Conservation (phyloP, 2,113 vertebrate genomes). For the Dicerorhinus sumatrensis region DNA sequence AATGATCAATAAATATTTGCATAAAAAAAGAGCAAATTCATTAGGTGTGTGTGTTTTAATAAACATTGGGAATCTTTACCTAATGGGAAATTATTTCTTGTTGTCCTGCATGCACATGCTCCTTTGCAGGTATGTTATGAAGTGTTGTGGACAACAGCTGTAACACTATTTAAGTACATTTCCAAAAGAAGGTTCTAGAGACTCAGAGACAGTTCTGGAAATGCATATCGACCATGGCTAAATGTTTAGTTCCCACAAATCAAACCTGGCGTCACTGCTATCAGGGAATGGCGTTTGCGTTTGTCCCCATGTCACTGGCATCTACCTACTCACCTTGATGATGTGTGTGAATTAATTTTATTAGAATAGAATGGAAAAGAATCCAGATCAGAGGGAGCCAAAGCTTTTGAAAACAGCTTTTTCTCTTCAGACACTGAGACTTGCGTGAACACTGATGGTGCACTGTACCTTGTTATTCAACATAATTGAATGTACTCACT, state of each 20-base stretch:
- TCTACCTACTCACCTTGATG: constrained; percentile 54
- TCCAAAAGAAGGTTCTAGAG: constrained; percentile 21
- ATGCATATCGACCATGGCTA: constrained; percentile 58
- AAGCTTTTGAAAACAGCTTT: constrained; percentile 54
- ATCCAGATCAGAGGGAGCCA: constrained; percentile 1
- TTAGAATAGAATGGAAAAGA: constrained; percentile 34
- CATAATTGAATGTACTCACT: background rate
- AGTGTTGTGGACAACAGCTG: background rate
- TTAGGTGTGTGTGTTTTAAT: constrained; percentile 61
- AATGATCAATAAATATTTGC: constrained; percentile 76
- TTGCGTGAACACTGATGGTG: background rate
- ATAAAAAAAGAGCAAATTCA: constrained; percentile 74
- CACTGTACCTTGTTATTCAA: background rate
- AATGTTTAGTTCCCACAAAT: constrained; percentile 60
- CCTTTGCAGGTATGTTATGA: background rate
- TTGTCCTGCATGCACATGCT: background rate
- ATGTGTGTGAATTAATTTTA: constrained; percentile 62
- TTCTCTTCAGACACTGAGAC: constrained; percentile 9
- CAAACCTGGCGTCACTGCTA: background rate
- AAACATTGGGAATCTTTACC: constrained; percentile 59
- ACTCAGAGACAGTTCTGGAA: constrained; percentile 54
- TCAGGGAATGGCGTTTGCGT: background rate
- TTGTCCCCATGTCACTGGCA: background rate
- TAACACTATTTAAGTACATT: background rate
- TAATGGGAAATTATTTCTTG: background rate